phyloP scores from a whole-genome alignment of 2,113 vertebrate species.

The Mola mola region DNA sequence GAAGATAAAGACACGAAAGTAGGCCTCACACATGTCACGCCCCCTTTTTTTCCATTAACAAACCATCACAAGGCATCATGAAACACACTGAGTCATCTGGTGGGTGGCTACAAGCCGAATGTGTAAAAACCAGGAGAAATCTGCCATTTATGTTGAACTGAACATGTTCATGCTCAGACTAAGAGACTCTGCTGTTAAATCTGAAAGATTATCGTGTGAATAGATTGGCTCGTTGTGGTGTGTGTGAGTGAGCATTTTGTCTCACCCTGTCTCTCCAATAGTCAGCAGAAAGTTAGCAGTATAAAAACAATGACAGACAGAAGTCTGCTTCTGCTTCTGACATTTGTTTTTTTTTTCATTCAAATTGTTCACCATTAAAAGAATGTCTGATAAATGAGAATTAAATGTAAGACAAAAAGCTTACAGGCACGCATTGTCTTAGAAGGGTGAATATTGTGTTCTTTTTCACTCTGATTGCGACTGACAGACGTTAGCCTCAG shows the following conservation, averaged over 20 bases:
- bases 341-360: too few relatives aligned
- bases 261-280: too few relatives aligned
- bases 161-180: slow-evolving; percentile 11
- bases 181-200: too few relatives aligned
- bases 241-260: too few relatives aligned
- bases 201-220: background rate
- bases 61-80: slow-evolving; percentile 1
- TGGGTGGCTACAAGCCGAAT: background rate
- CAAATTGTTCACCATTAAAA: background rate
- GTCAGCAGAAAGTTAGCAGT: too few relatives aligned
- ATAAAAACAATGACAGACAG: too few relatives aligned
- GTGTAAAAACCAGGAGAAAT: background rate
- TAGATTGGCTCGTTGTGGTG: too few relatives aligned
- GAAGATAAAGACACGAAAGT: background rate
- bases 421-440: background rate
- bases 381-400: background rate
- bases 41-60: slow-evolving; percentile 3
- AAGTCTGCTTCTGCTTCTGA: too few relatives aligned
- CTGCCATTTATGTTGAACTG: slow-evolving; percentile 23
- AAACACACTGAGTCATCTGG: slow-evolving; percentile 9
- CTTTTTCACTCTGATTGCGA: slow-evolving; percentile 17
- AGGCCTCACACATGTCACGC: background rate
- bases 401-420: background rate
- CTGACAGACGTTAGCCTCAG: slow-evolving; percentile 24
- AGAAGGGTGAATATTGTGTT: background rate